Conservation (phyloP, 2,113 vertebrate genomes). For the Chionis minor region DNA sequence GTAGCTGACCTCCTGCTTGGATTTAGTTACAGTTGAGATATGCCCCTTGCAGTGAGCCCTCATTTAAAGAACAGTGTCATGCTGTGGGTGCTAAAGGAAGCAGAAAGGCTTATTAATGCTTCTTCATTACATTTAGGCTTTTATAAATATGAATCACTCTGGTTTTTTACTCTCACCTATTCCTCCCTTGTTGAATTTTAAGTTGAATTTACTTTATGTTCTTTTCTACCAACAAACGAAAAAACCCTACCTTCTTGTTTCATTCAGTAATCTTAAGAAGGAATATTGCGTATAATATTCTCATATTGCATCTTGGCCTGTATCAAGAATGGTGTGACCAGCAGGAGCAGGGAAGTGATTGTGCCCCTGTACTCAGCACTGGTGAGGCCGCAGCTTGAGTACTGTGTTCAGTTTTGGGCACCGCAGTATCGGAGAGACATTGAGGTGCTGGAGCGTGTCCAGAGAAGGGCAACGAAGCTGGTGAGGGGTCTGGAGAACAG, state of each 20-base stretch:
- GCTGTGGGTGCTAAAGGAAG: background rate
- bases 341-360: too few relatives aligned
- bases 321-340: too few relatives aligned
- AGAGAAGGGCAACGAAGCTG: too few relatives aligned
- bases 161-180: background rate
- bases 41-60: background rate
- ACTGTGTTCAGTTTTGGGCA: too few relatives aligned
- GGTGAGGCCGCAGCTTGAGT: too few relatives aligned
- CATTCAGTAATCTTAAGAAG: background rate
- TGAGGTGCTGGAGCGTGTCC: too few relatives aligned
- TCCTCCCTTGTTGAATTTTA: background rate
- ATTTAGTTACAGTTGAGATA: background rate
- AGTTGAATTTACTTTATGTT: background rate
- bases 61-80: background rate
- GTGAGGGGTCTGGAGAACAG: too few relatives aligned
- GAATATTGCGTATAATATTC: background rate
- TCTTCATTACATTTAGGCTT: background rate
- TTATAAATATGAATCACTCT: background rate
- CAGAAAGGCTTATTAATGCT: conserved; percentile 1
- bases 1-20: background rate
- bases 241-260: background rate
- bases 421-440: too few relatives aligned
- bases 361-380: too few relatives aligned
- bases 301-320: too few relatives aligned
- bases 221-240: background rate